Percentiles rank a stretch among this genome's conserved stretches.
Conservation (phyloP, 2,113 vertebrate species). For the Fulmarus glacialis region DNA sequence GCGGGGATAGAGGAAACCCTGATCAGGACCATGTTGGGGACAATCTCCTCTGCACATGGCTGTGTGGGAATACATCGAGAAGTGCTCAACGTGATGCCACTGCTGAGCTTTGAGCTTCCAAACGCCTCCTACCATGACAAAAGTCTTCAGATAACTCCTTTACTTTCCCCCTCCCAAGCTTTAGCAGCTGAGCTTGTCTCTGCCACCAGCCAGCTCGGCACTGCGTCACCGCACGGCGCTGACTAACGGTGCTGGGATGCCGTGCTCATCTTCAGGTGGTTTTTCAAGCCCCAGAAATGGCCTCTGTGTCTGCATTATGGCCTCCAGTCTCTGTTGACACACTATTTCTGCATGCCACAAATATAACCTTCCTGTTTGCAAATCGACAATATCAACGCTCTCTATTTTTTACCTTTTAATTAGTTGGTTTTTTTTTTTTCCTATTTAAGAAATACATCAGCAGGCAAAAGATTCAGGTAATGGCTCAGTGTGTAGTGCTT, state of each 20-base stretch:
- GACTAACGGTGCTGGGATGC: accelerated
- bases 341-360: not conserved
- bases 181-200: not conserved
- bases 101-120: not conserved
- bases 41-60: not conserved
- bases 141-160: not conserved
- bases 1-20: not conserved
- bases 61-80: accelerated
- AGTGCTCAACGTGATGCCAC: accelerated
- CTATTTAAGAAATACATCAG: not conserved
- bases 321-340: not conserved
- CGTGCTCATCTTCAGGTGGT: not conserved
- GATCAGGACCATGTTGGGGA: accelerated
- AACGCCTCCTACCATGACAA: accelerated
- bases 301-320: not conserved
- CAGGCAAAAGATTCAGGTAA: not conserved
- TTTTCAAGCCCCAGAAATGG: not conserved
- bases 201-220: not conserved
- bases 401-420: not conserved
- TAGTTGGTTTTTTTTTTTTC: not conserved
- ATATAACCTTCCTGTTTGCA: not conserved
- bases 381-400: not conserved
- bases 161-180: accelerated
- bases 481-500: not conserved
- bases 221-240: not conserved